Base-by-base conservation (phyloP, 1,140 invertebrate species). In the Drosophila persimilis region DNA sequence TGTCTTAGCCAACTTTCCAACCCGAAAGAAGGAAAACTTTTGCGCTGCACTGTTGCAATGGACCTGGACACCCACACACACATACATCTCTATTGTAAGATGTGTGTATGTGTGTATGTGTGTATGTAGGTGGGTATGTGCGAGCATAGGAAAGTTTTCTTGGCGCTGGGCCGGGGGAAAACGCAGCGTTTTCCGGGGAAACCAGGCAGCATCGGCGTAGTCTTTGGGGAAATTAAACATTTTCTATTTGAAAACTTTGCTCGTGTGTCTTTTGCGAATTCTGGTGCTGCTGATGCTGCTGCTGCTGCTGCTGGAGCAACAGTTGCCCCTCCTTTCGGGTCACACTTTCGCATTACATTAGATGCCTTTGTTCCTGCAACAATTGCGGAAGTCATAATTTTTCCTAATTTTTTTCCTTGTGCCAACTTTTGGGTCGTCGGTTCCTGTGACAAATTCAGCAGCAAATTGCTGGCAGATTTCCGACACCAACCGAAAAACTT, bases 181-280 rank as follows among this genome's bases (percentile, higher is more conserved):
- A 73, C 56, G 77, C 77, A 53, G 74, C 83, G 70, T 84, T 84
- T 84, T 85, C 35, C 20, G 44, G 24, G 24, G 47, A 55, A 57
- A 43, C 52, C 39, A 44, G 6, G 63, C 70, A 57, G 84, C 76
- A 84, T 77, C 73, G 60, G 52, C 76, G 72, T 67, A 77, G 84
- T 85, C 88, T 90, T 90, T 84, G 76, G 88, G 88, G 88, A 90
- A 90, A 90, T 90, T 90, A 90, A 90, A 90, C 88, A 90, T 88
- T 90, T 90, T 90, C 83, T 90, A 90, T 90, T 84, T 90, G 79
- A 90, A 89, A 89, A 90, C 73, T 88, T 86, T 86, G 54, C 73
- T 51, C 63, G 74, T 77, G 53, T 71, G 60, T 74, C 15, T 50
- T 56, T 39, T 44, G 65, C 8, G 29, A 8, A 31, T 7, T 31